Evolutionary conservation across 2,888 invertebrate genomes (phyloP).

Genomic region (Zaprionus bogoriensis): DNA sequence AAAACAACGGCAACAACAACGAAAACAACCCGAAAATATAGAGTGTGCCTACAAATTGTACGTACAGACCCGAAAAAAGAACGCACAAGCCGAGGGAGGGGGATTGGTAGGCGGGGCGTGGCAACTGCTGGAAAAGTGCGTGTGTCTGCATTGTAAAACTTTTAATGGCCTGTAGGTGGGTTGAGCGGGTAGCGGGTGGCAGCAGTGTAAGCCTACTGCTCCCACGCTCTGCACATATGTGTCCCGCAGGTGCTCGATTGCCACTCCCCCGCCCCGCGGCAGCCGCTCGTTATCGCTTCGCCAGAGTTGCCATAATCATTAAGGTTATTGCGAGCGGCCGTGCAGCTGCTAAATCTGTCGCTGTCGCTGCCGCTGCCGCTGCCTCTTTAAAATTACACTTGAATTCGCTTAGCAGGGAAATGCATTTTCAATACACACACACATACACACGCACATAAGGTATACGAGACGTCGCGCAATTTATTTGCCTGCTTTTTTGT

Average conservation of each 20-base stretch:
- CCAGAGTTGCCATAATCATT: constrained; percentile 65
- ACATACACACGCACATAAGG: background rate
- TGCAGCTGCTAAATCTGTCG: constrained; percentile 58
- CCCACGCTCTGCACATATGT: constrained; percentile 46
- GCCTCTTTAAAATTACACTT: constrained; percentile 27
- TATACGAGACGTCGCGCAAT: constrained; percentile 48
- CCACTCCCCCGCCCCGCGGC: background rate
- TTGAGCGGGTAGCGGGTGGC: background rate
- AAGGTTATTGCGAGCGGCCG: constrained; percentile 58
- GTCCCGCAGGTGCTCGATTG: constrained; percentile 58
- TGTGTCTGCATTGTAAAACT: constrained; percentile 78
- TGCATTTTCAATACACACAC: constrained; percentile 70
- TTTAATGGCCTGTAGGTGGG: constrained; percentile 72
- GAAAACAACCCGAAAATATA: constrained; percentile 22
- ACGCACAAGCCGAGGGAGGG: background rate
- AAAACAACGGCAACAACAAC: background rate
- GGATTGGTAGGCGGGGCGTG: constrained; percentile 17
- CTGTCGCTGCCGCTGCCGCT: too few species aligned
- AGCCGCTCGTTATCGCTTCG: constrained; percentile 30
- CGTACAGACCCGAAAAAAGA: background rate
- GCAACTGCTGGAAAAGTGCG: constrained; percentile 59
- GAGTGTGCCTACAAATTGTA: background rate
- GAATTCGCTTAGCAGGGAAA: constrained; percentile 29
- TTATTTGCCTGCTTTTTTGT: constrained; percentile 46
- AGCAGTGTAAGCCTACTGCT: constrained; percentile 19